Evolutionary conservation across 2,888 invertebrate species (phyloP).

Genomic region (Agrotis puta): DNA sequence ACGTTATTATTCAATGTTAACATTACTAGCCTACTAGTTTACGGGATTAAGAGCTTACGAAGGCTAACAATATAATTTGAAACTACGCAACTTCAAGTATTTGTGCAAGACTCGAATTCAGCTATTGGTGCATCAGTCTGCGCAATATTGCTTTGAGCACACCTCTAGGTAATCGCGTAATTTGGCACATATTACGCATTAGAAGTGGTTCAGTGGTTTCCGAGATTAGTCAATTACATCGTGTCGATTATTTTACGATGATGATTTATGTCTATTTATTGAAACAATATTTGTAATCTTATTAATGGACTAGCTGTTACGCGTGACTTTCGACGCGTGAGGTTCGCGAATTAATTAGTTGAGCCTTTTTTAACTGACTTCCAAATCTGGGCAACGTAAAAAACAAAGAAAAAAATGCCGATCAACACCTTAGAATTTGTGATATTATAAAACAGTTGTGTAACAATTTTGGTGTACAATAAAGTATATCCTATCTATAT

Average conservation of each 20-base stretch:
- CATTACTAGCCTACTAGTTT: neutral
- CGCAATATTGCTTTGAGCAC: conserved; percentile 6
- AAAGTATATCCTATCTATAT: no score
- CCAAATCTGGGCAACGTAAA: no score
- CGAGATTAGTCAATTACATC: neutral
- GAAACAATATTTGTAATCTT: neutral
- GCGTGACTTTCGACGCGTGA: no score
- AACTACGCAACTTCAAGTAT: conserved; percentile 13
- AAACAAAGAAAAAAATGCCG: no score
- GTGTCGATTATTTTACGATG: neutral
- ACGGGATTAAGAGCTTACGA: conserved; percentile 8
- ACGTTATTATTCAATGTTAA: no score
- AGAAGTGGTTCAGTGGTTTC: neutral
- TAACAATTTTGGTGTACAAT: no score
- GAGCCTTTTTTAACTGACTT: no score
- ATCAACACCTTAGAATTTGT: no score
- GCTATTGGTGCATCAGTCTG: neutral
- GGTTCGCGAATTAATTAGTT: no score
- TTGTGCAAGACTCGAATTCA: conserved; percentile 9
- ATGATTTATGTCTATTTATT: neutral
- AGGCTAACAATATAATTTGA: neutral
- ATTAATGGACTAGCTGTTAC: neutral
- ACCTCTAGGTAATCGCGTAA: neutral
- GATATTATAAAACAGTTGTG: no score
- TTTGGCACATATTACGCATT: conserved; percentile 4